Evolutionary conservation across 2,113 vertebrate species (phyloP).

Genomic region (Tragelaphus scriptus): DNA sequence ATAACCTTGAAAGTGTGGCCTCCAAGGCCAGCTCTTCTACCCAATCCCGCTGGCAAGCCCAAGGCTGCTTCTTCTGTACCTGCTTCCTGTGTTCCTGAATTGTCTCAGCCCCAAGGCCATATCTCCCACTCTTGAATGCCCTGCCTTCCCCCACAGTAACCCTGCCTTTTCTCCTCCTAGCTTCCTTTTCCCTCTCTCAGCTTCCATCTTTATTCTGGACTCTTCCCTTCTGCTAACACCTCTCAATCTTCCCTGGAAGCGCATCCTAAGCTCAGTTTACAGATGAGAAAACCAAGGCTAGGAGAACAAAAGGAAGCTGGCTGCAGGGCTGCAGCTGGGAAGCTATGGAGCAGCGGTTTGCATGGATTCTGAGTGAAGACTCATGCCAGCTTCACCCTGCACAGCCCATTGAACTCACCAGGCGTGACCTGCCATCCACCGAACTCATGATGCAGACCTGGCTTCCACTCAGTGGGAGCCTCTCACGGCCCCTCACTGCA

Average conservation of each 20-base stretch:
- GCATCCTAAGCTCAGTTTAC: not conserved
- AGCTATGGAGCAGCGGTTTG: not conserved
- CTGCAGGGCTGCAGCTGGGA: not conserved
- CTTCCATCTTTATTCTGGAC: no score
- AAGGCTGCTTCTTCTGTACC: not conserved
- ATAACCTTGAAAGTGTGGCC: not conserved
- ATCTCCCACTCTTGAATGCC: not conserved
- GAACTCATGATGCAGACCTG: fast-evolving
- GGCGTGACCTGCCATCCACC: not conserved
- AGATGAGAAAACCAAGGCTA: not conserved
- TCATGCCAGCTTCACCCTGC: not conserved
- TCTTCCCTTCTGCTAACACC: not conserved
- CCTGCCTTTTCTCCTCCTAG: not conserved
- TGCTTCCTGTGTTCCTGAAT: not conserved
- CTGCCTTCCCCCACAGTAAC: no score
- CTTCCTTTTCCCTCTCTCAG: not conserved
- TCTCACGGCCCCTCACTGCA: not conserved
- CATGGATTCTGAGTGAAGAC: not conserved
- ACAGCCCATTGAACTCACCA: not conserved
- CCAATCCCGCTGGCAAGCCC: not conserved
- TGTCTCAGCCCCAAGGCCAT: not conserved
- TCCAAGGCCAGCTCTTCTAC: not conserved
- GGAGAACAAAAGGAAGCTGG: not conserved
- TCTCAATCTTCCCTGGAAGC: not conserved
- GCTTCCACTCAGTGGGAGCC: fast-evolving